Evolutionary conservation across 2,113 vertebrate species (phyloP).

Genomic region (Chitala chitala): DNA sequence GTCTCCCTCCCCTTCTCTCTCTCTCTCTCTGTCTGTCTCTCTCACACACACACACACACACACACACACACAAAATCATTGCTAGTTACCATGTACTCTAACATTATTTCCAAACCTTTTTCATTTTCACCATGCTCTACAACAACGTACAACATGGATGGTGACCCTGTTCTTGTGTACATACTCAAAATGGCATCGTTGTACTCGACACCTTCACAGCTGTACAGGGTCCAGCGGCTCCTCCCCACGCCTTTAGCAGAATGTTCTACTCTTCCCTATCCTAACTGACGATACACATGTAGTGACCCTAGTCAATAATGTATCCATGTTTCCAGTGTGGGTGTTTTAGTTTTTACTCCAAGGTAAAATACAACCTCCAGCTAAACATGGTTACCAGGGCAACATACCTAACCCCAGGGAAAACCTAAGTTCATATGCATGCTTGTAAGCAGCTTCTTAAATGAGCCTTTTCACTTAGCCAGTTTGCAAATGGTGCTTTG

Average conservation of each 20-base stretch:
- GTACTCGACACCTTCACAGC: no score
- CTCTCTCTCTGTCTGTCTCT: no score
- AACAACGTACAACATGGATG: no score
- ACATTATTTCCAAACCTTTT: no score
- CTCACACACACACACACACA: no score
- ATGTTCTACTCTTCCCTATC: background rate
- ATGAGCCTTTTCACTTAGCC: background rate
- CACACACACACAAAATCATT: no score
- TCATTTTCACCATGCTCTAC: no score
- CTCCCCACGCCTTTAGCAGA: no score
- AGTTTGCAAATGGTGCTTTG: background rate
- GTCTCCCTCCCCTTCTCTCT: no score
- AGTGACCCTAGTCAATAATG: conserved; percentile 11
- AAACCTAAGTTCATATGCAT: background rate
- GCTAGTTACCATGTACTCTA: no score
- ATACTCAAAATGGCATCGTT: background rate
- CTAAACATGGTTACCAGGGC: conserved; percentile 22
- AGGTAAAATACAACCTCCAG: conserved; percentile 4
- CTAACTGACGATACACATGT: conserved; percentile 10
- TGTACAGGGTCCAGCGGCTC: no score
- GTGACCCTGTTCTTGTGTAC: background rate
- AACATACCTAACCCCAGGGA: conserved; percentile 16
- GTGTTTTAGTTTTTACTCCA: background rate
- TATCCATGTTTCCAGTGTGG: conserved; percentile 11
- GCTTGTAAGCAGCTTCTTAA: background rate